These are phyloP conservation scores for Eidolon helvum DNA, from an alignment of 2,113 vertebrate species.

Conservation along the genomic window DNA sequence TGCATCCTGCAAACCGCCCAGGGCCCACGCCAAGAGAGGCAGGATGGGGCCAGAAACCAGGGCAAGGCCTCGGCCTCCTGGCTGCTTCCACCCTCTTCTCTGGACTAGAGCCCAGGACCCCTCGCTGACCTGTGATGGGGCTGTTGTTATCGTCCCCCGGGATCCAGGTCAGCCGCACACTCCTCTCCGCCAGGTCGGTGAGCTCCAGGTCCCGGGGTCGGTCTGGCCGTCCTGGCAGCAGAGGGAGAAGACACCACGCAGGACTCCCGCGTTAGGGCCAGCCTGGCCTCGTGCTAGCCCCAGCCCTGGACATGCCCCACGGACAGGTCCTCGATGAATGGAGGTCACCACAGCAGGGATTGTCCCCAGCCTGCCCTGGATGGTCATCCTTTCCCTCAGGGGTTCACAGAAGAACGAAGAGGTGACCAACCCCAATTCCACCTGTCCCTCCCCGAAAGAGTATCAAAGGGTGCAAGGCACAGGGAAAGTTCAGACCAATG, in stretches of 20 bases:
- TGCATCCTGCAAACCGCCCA: background rate
- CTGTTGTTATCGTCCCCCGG: slow-evolving; percentile 95
- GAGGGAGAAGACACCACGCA: background rate
- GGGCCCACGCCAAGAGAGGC: background rate
- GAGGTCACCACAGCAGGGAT: background rate
- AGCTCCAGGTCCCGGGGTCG: slow-evolving; percentile 93
- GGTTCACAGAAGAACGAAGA: background rate
- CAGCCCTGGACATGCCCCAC: background rate
- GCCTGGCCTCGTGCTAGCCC: background rate
- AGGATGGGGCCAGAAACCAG: background rate
- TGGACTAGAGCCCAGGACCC: rapidly evolving
- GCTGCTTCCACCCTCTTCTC: background rate
- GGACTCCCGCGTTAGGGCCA: background rate
- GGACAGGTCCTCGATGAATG: background rate
- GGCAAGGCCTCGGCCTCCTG: rapidly evolving
- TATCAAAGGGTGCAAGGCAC: background rate
- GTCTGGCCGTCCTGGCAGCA: slow-evolving; percentile 89
- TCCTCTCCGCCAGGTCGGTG: slow-evolving; percentile 91
- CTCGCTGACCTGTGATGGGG: slow-evolving; percentile 89
- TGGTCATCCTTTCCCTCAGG: background rate
- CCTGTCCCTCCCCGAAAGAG: background rate
- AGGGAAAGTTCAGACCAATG: background rate
- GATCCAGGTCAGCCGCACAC: slow-evolving; percentile 94
- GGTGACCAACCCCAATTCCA: background rate
- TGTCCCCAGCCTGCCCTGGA: background rate